phyloP scores from a whole-genome alignment of 2,113 vertebrate species.

The Equus przewalskii region DNA sequence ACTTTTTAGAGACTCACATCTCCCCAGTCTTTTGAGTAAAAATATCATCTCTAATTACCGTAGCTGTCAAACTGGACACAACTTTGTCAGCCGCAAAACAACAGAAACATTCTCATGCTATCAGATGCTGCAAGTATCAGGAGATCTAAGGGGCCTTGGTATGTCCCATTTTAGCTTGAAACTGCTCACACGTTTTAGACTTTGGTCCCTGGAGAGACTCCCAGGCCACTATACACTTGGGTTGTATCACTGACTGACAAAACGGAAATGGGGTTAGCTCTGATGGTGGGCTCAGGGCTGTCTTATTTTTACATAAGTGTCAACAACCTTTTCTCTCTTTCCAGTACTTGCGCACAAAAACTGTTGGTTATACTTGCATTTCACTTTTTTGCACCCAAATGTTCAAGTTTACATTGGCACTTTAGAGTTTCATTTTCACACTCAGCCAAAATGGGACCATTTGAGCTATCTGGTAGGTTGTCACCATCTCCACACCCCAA shows the following conservation, averaged over 20 bases:
- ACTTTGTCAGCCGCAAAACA: neutral
- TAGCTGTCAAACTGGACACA: neutral
- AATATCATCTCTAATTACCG: too few relatives aligned
- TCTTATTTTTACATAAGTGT: neutral
- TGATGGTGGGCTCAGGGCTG: neutral
- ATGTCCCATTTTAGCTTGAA: neutral
- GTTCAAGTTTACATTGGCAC: neutral
- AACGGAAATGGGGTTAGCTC: neutral
- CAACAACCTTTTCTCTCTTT: neutral
- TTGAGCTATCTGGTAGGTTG: accelerated
- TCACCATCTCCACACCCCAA: neutral
- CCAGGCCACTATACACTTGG: neutral
- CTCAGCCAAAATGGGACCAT: neutral
- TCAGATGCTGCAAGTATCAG: too few relatives aligned
- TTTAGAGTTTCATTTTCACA: neutral
- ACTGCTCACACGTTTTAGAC: neutral
- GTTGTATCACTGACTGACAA: too few relatives aligned
- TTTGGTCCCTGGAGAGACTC: neutral
- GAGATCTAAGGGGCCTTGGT: neutral
- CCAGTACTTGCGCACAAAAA: neutral
- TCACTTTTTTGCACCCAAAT: neutral
- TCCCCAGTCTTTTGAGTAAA: neutral
- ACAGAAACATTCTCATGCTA: too few relatives aligned
- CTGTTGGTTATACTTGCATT: too few relatives aligned
- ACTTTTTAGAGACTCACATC: neutral